Conservation (phyloP, 2,888 invertebrate species). For the Mylabris sibirica region DNA sequence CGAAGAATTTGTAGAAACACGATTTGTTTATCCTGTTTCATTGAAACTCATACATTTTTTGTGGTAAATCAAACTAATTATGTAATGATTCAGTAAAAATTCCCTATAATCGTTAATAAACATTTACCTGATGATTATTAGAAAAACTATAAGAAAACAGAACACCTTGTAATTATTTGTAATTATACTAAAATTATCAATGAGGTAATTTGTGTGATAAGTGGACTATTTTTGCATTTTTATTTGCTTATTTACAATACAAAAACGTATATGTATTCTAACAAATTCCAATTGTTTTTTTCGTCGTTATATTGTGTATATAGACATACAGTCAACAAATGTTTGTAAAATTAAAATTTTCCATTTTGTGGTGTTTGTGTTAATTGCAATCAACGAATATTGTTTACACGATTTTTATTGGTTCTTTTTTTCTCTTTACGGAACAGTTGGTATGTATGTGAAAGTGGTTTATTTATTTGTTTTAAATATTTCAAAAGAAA, state of each 20-base stretch:
- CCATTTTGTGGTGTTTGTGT: background rate
- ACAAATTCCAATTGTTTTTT: background rate
- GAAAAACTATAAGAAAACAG: background rate
- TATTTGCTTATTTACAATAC: background rate
- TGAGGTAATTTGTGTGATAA: background rate
- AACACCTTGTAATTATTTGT: background rate
- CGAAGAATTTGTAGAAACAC: too few species aligned
- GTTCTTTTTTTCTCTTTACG: background rate
- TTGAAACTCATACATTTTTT: background rate
- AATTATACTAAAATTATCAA: background rate
- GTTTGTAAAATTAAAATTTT: background rate
- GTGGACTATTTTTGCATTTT: background rate
- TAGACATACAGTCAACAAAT: background rate
- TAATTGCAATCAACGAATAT: background rate
- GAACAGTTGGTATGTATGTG: constrained; percentile 12
- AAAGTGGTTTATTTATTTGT: constrained; percentile 1
- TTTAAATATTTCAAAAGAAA: background rate
- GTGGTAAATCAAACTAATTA: too few species aligned
- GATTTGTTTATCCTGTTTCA: too few species aligned
- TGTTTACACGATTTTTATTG: background rate
- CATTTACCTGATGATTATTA: background rate
- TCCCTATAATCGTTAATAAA: background rate
- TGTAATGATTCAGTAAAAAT: too few species aligned
- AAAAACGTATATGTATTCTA: background rate
- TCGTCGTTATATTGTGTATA: background rate